Evolutionary conservation across 2,797 vertebrate species (phyloP).

Genomic region (Ceryle rudis): DNA sequence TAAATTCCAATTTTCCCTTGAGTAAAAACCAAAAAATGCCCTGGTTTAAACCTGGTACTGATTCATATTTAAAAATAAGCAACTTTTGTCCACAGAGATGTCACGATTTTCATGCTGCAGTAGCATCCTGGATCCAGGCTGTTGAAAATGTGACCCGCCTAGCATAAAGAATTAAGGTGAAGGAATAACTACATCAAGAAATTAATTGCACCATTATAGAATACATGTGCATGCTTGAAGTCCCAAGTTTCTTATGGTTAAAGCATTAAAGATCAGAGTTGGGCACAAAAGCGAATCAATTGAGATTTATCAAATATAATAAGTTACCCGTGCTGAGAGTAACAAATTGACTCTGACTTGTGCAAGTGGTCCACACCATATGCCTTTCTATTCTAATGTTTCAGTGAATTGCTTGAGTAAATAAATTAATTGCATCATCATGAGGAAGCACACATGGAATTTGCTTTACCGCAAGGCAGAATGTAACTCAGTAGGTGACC

Average conservation of each 20-base stretch:
- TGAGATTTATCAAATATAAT: background rate
- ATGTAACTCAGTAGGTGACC: conserved; percentile 39
- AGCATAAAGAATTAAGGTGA: background rate
- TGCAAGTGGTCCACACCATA: conserved; percentile 1
- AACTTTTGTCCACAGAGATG: background rate
- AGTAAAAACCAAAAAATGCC: background rate
- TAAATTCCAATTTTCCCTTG: background rate
- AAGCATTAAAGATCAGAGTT: background rate
- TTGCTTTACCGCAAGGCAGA: conserved; percentile 20
- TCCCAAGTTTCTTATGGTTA: background rate
- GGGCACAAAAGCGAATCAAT: background rate
- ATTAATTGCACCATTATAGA: background rate
- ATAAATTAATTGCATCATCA: conserved; percentile 37
- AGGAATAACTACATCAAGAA: background rate
- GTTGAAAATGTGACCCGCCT: background rate
- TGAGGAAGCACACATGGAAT: conserved; percentile 2
- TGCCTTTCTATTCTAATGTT: background rate
- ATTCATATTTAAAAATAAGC: background rate
- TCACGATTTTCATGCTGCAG: background rate
- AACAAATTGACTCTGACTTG: conserved; percentile 15
- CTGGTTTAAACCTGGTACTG: background rate
- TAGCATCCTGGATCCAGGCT: background rate
- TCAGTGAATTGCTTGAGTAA: background rate
- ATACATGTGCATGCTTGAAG: background rate
- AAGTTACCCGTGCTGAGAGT: background rate